Percentiles rank a stretch among this genome's conserved stretches.
phyloP scores from a whole-genome alignment of 2,888 invertebrate genomes.

The Ichneumoninae sp. region DNA sequence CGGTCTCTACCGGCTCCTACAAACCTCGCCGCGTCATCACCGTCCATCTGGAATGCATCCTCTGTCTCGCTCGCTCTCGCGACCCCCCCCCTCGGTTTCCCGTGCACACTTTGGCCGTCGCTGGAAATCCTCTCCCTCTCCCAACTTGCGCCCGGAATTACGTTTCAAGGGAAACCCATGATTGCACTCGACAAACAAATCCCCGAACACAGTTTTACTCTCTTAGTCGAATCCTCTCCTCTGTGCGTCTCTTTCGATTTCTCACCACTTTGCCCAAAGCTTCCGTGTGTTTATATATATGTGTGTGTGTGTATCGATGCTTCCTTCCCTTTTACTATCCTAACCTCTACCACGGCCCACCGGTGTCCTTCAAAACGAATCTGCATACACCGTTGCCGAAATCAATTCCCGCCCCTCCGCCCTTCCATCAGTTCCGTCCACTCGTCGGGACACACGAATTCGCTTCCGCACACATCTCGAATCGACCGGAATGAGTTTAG shows the following conservation, averaged over 20 bases:
- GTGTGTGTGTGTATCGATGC: neutral
- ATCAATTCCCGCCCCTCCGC: conserved; percentile 23
- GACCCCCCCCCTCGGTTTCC: conserved; percentile 18
- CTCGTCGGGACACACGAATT: neutral
- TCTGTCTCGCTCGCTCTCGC: conserved; percentile 65
- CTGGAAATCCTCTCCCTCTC: conserved; percentile 21
- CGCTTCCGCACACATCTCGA: conserved; percentile 2
- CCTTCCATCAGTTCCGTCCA: neutral
- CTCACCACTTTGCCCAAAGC: neutral
- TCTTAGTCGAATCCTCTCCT: neutral
- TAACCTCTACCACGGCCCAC: neutral
- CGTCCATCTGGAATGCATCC: conserved; percentile 78
- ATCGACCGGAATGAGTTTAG: neutral
- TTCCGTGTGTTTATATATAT: too few species aligned
- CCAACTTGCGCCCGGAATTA: conserved; percentile 31
- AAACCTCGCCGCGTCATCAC: conserved; percentile 75
- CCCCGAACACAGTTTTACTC: conserved; percentile 36
- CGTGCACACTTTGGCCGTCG: conserved; percentile 37
- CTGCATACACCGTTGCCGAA: conserved; percentile 11
- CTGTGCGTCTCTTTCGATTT: neutral
- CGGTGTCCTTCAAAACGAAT: conserved; percentile 3
- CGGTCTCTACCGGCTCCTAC: conserved; percentile 68
- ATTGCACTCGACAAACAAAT: conserved; percentile 57
- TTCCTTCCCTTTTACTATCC: conserved; percentile 13
- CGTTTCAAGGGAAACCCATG: conserved; percentile 59